Conservation (phyloP, 2,888 invertebrate species). For the Drosophila paramelanica region DNA sequence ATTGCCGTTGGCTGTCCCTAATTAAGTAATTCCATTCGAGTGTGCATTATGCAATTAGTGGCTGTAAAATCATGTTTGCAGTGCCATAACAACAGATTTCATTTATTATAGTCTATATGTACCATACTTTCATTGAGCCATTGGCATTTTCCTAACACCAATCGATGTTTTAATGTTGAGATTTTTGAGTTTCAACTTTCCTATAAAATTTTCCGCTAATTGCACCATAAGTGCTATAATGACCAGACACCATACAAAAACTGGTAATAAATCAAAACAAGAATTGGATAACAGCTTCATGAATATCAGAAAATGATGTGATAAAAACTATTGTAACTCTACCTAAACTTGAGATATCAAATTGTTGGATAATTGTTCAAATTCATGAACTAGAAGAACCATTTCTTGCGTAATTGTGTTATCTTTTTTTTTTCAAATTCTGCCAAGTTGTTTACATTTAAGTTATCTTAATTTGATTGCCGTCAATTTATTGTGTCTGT, state of each 20-base stretch:
- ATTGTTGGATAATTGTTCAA: neutral
- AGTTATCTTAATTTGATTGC: neutral
- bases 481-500: neutral
- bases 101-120: conserved; percentile 39
- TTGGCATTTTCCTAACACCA: conserved; percentile 34
- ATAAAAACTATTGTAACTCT: neutral
- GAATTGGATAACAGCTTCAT: conserved; percentile 9
- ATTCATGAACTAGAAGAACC: neutral
- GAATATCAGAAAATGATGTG: neutral
- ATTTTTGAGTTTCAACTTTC: conserved; percentile 45
- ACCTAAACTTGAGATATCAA: neutral
- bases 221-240: conserved; percentile 44
- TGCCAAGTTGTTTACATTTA: neutral
- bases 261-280: conserved; percentile 18
- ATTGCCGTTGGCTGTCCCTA: conserved; percentile 67
- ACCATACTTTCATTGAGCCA: conserved; percentile 36
- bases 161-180: conserved; percentile 55
- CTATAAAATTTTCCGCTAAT: conserved; percentile 48
- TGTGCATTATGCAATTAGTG: conserved; percentile 76
- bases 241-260: conserved; percentile 13
- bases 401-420: neutral
- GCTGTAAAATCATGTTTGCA: conserved; percentile 69
- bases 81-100: conserved; percentile 57
- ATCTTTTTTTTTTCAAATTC: neutral
- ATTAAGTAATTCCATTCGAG: conserved; percentile 72